Evolutionary conservation across 2,797 vertebrate genomes (phyloP).

Genomic region (Phyllotis vaccarum): DNA sequence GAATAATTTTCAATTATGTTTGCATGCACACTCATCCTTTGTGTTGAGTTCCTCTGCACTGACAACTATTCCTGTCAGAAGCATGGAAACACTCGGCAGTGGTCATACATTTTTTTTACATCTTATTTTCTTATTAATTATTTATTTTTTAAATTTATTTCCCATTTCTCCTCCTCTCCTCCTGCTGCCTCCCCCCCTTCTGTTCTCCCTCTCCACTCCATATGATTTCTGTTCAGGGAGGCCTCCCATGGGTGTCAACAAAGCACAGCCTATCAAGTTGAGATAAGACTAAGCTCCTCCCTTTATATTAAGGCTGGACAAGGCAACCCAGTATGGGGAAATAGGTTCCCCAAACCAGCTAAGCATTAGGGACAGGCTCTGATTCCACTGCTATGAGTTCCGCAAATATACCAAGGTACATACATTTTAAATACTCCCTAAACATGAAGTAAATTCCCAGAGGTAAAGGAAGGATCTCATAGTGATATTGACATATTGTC

Average conservation of each 20-base stretch:
- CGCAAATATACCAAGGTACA: not conserved
- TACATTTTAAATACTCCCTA: not conserved
- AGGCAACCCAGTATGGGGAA: not conserved
- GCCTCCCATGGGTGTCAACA: not conserved
- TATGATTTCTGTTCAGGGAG: not conserved
- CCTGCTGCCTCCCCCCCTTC: not conserved
- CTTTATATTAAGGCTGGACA: not conserved
- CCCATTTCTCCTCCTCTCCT: not conserved
- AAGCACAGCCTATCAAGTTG: not conserved
- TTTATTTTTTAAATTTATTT: not conserved
- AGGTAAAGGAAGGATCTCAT: not conserved
- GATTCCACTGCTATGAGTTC: not conserved
- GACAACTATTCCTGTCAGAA: no score
- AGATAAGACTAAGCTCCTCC: not conserved
- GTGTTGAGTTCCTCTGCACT: not conserved
- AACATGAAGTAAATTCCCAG: not conserved
- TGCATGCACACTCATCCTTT: rapidly evolving
- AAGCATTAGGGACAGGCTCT: not conserved
- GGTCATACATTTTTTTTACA: not conserved
- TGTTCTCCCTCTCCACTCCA: not conserved
- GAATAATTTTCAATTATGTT: not conserved
- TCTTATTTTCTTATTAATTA: not conserved
- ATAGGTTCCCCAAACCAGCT: not conserved
- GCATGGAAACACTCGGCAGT: not conserved
- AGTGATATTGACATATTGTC: not conserved